These are phyloP conservation scores for Tenebrio molitor DNA, from an alignment of 1,140 invertebrate genomes.

Conservation along the genomic window DNA sequence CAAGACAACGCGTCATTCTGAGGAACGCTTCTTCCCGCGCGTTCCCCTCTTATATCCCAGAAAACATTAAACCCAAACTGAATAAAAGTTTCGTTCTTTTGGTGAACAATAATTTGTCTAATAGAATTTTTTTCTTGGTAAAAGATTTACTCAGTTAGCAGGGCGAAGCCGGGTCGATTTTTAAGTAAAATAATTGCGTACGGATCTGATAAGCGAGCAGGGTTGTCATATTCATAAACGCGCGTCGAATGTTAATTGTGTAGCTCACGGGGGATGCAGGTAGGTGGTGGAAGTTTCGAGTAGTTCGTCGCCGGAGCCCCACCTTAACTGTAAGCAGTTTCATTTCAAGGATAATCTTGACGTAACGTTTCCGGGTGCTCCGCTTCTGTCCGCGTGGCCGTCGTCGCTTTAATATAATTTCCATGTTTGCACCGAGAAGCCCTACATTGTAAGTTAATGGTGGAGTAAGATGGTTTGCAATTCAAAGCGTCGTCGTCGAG, in stretches of 20 bases:
- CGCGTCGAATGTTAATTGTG: too few species aligned
- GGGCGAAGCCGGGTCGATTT: too few species aligned
- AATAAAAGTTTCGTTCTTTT: neutral
- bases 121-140: neutral
- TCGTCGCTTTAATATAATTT: constrained; percentile 28
- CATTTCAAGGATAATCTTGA: too few species aligned
- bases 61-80: constrained; percentile 21
- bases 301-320: too few species aligned
- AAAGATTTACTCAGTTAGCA: too few species aligned
- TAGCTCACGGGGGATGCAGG: too few species aligned
- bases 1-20: constrained; percentile 9
- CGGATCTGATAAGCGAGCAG: too few species aligned
- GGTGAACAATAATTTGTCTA: neutral
- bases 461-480: constrained; percentile 37
- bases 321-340: too few species aligned
- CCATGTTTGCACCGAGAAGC: constrained; percentile 37
- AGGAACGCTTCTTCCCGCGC: neutral
- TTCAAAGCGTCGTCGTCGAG: constrained; percentile 36
- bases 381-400: constrained; percentile 7
- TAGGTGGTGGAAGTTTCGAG: too few species aligned
- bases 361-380: too few species aligned
- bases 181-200: too few species aligned
- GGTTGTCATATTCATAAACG: too few species aligned
- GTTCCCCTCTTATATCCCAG: neutral
- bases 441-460: constrained; percentile 40